Evolutionary conservation across 2,888 invertebrate genomes (phyloP).

Genomic region (Brachyptera putata): DNA sequence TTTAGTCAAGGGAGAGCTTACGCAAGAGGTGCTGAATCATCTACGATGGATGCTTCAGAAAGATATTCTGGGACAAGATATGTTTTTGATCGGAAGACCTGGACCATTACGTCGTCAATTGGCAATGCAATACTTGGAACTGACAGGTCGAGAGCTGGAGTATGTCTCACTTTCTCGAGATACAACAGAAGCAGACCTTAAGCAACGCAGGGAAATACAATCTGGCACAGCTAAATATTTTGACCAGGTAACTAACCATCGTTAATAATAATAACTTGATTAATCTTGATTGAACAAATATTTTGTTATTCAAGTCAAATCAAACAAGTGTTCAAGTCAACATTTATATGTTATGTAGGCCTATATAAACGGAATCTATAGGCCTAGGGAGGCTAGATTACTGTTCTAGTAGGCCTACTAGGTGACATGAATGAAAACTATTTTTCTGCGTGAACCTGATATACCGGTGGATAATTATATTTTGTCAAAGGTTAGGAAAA

Average conservation of each 20-base stretch:
- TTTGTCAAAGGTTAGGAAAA: no score
- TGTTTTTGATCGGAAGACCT: conserved; percentile 90
- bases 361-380: no score
- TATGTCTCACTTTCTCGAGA: conserved; percentile 92
- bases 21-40: conserved; percentile 72
- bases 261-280: neutral
- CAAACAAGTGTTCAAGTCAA: neutral
- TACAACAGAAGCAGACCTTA: conserved; percentile 94
- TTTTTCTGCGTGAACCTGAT: no score
- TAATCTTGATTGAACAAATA: neutral
- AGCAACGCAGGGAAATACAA: conserved; percentile 89
- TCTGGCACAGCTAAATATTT: conserved; percentile 85
- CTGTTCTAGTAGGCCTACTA: no score
- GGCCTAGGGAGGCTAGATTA: no score
- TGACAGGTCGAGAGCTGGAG: conserved; percentile 86
- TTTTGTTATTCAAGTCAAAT: no score
- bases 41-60: conserved; percentile 97
- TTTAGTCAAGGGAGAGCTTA: conserved; percentile 54
- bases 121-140: conserved; percentile 82
- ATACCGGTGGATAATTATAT: no score
- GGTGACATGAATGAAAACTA: no score
- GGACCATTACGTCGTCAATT: conserved; percentile 77
- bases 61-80: conserved; percentile 87
- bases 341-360: neutral
- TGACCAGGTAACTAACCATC: conserved; percentile 66